Percentiles rank a stretch among this genome's conserved stretches.
Conservation (phyloP, 2,888 invertebrate species). For the Plutella xylostella region DNA sequence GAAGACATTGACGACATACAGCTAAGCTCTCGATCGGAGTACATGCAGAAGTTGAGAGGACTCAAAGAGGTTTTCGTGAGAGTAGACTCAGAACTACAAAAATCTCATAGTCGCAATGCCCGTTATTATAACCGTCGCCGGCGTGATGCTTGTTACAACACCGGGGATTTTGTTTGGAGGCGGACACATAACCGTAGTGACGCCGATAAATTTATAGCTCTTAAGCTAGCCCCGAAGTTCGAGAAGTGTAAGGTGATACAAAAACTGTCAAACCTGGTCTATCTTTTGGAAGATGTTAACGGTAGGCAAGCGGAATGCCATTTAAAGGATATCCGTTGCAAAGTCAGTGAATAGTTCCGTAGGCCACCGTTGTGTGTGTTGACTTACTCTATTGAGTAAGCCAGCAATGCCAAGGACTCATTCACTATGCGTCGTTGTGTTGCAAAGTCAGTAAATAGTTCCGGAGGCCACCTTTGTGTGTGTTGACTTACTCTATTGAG, state of each 20-base stretch:
- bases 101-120: constrained; percentile 16
- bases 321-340: too few relatives aligned
- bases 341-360: too few relatives aligned
- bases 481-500: too few relatives aligned
- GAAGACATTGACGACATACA: constrained; percentile 8
- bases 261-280: neutral
- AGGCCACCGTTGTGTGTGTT: too few relatives aligned
- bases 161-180: constrained; percentile 17
- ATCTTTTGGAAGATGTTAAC: neutral
- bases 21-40: constrained; percentile 4
- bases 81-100: constrained; percentile 13
- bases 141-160: constrained; percentile 15
- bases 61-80: constrained; percentile 15
- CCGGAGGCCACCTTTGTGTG: too few relatives aligned
- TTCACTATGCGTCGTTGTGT: too few relatives aligned
- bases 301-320: too few relatives aligned
- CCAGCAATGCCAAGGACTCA: too few relatives aligned
- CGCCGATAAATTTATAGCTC: neutral
- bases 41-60: constrained; percentile 15
- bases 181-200: neutral
- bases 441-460: too few relatives aligned
- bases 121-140: constrained; percentile 17
- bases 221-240: neutral
- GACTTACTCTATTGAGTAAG: too few relatives aligned
- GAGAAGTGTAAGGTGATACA: neutral